These are phyloP conservation scores for Drosophila watanabei DNA, from an alignment of 1,140 invertebrate genomes.

Conservation along the genomic window DNA sequence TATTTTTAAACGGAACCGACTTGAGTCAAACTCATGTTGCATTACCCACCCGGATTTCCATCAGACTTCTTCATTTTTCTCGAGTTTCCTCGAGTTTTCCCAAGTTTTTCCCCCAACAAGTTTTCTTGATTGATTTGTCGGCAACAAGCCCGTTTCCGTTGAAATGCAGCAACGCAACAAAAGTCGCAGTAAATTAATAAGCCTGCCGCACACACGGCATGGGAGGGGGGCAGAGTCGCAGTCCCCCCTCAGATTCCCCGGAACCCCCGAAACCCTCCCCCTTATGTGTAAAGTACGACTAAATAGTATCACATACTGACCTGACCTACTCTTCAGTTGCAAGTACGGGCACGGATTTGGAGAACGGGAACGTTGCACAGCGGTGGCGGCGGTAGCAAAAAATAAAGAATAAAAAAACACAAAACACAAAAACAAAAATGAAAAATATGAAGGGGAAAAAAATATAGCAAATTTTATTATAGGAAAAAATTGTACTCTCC, in stretches of 20 bases:
- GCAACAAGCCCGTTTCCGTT: conserved; percentile 4
- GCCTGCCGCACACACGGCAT: conserved; percentile 28
- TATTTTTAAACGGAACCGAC: background rate
- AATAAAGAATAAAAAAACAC: conserved; percentile 44
- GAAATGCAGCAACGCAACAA: conserved; percentile 37
- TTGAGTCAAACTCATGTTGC: background rate
- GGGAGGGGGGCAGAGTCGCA: conserved; percentile 6
- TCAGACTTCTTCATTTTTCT: background rate
- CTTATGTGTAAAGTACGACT: conserved; percentile 34
- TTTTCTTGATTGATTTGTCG: conserved; percentile 44
- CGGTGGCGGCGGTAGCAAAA: conserved; percentile 53
- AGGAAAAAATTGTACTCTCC: conserved; percentile 55
- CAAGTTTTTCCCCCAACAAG: conserved; percentile 1
- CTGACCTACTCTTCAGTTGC: conserved; percentile 77
- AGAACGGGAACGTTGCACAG: conserved; percentile 53
- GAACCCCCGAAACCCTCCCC: background rate
- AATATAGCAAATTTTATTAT: conserved; percentile 70
- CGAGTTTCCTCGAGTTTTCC: background rate
- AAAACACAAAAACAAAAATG: conserved; percentile 30
- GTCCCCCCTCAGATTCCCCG: background rate
- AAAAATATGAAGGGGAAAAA: conserved; percentile 32
- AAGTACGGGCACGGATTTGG: conserved; percentile 32
- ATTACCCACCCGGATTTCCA: conserved; percentile 5
- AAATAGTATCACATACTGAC: conserved; percentile 81
- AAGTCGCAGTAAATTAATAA: conserved; percentile 56